Evolutionary conservation across 64 coral and sea anemone species (phyloP).

Genomic region (Porites australiensis): DNA sequence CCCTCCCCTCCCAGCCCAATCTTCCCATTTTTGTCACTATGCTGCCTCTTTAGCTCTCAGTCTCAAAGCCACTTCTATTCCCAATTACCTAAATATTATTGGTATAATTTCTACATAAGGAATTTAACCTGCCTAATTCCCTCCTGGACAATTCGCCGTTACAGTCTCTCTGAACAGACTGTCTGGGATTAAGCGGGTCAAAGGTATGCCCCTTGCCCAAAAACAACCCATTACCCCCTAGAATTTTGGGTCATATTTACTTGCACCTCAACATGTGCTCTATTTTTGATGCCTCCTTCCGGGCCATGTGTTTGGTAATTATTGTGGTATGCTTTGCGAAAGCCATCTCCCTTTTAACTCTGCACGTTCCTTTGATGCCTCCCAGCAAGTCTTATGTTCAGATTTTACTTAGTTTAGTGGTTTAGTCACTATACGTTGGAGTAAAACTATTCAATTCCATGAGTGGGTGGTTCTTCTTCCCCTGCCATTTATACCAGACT

Average conservation of each 20-base stretch:
- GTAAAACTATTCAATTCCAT: background rate
- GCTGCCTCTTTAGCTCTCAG: background rate
- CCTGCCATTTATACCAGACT: no score
- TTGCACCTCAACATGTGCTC: background rate
- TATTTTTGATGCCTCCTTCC: no score
- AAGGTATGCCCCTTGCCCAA: background rate
- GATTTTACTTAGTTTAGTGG: background rate
- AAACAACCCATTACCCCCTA: no score
- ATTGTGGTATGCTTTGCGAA: background rate
- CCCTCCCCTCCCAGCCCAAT: no score
- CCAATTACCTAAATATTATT: background rate
- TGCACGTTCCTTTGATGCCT: no score
- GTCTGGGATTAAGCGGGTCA: slow-evolving; percentile 22
- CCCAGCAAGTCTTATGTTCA: background rate
- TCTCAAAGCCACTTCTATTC: slow-evolving; percentile 10
- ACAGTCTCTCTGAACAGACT: background rate
- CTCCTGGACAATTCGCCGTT: slow-evolving; percentile 29
- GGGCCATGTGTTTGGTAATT: no score
- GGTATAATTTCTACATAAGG: no score
- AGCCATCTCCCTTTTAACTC: no score
- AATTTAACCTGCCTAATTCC: no score
- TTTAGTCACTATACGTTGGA: background rate
- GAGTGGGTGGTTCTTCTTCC: no score
- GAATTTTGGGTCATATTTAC: background rate
- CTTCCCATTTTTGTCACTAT: no score